Evolutionary conservation across 1,140 invertebrate genomes (phyloP).

Genomic region (Antheraea pernyi): DNA sequence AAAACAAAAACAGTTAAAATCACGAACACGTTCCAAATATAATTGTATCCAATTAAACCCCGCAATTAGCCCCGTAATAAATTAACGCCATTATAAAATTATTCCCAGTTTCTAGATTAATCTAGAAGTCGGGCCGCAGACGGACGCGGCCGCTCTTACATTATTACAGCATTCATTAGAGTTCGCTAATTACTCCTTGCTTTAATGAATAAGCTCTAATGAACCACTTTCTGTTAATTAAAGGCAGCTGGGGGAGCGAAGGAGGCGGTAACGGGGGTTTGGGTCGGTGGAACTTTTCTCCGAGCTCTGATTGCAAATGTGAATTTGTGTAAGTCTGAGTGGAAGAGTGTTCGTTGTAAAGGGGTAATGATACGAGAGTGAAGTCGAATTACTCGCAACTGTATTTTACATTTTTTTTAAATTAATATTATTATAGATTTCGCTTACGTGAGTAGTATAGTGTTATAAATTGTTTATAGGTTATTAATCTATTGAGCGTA

Average conservation of each 20-base stretch:
- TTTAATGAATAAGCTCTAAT: slow-evolving; percentile 93
- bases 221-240: slow-evolving; percentile 93
- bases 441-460: no score
- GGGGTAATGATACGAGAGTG: slow-evolving; percentile 73
- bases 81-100: slow-evolving; percentile 77
- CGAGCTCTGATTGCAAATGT: slow-evolving; percentile 78
- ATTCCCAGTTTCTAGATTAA: slow-evolving; percentile 77
- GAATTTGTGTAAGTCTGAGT: slow-evolving; percentile 76
- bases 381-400: slow-evolving; percentile 63
- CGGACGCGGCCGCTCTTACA: slow-evolving; percentile 79
- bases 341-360: slow-evolving; percentile 73
- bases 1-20: slow-evolving; percentile 10
- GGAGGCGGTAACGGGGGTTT: slow-evolving; percentile 24
- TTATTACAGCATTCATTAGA: slow-evolving; percentile 86
- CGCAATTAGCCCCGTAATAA: slow-evolving; percentile 71
- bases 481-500: no score
- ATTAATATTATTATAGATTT: no score
- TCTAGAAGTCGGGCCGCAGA: slow-evolving; percentile 70
- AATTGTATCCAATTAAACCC: slow-evolving; percentile 46
- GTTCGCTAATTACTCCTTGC: slow-evolving; percentile 92
- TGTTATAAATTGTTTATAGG: no score
- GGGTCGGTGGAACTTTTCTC: slow-evolving; percentile 64
- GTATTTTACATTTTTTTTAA: slow-evolving; percentile 33
- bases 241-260: slow-evolving; percentile 79
- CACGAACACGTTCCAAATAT: background rate